Evolutionary conservation across 2,888 invertebrate species (phyloP).

Genomic region (Gandaritis pyraliata): DNA sequence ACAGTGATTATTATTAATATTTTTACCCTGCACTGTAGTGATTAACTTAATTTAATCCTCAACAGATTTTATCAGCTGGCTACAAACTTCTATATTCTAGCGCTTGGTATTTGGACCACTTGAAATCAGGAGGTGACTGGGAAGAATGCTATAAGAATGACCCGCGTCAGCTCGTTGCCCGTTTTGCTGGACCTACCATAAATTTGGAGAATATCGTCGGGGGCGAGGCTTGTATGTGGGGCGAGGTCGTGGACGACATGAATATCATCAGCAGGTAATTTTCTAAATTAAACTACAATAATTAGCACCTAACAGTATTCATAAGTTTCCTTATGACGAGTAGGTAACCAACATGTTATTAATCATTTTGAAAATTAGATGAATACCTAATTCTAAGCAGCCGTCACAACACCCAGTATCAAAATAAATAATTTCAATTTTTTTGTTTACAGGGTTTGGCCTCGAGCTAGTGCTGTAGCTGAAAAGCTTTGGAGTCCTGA

Average conservation of each 20-base stretch:
- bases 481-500: conserved; percentile 82
- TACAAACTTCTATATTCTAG: conserved; percentile 89
- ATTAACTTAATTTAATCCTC: not conserved
- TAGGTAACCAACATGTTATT: too few relatives aligned
- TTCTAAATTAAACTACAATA: not conserved
- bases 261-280: conserved; percentile 80
- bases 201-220: conserved; percentile 89
- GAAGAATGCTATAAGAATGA: conserved; percentile 87
- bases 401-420: too few relatives aligned
- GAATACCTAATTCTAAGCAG: too few relatives aligned
- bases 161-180: conserved; percentile 83
- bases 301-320: too few relatives aligned
- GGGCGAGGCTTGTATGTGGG: conserved; percentile 97
- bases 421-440: too few relatives aligned
- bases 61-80: conserved; percentile 41
- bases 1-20: too few relatives aligned
- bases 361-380: too few relatives aligned
- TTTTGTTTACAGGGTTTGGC: conserved; percentile 87
- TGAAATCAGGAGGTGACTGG: conserved; percentile 87
- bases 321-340: too few relatives aligned
- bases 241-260: conserved; percentile 90
- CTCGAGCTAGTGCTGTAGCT: conserved; percentile 93
- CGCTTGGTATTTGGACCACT: conserved; percentile 93
- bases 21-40: too few relatives aligned
- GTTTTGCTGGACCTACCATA: conserved; percentile 65